Conservation (phyloP, 2,113 vertebrate genomes). For the Noturus placidus region DNA sequence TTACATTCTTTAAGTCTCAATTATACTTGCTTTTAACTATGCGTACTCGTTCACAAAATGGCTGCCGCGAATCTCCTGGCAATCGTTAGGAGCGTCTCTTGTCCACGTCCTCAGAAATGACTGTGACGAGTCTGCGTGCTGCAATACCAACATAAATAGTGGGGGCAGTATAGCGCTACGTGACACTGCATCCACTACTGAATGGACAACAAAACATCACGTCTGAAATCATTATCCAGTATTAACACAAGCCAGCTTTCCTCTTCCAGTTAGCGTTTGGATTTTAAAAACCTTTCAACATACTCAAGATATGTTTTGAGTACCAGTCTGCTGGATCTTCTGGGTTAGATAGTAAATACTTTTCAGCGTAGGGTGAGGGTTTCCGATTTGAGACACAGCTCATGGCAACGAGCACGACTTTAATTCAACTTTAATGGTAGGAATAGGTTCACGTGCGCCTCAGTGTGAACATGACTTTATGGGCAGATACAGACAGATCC, state of each 20-base stretch:
- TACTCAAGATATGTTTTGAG: background rate
- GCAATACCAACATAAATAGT: background rate
- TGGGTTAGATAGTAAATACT: background rate
- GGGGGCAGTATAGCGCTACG: background rate
- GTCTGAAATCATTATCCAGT: background rate
- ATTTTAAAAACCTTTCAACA: background rate
- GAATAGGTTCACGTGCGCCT: slow-evolving; percentile 67
- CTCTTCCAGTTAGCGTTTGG: background rate
- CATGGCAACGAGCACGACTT: background rate
- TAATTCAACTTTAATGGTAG: slow-evolving; percentile 70
- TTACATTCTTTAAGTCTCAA: background rate
- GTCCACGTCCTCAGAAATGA: background rate
- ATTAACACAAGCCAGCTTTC: background rate
- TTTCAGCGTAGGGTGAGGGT: background rate
- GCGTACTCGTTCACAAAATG: background rate
- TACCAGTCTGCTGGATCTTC: background rate
- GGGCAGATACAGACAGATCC: slow-evolving; percentile 65
- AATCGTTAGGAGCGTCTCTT: background rate
- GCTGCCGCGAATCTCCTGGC: background rate
- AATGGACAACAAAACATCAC: background rate
- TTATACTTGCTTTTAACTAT: background rate
- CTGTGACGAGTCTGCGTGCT: background rate
- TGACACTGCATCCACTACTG: background rate
- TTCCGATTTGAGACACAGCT: background rate
- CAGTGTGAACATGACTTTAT: slow-evolving; percentile 62